Base-by-base conservation (phyloP, 2,113 vertebrate species). In the Anseranas semipalmata region DNA sequence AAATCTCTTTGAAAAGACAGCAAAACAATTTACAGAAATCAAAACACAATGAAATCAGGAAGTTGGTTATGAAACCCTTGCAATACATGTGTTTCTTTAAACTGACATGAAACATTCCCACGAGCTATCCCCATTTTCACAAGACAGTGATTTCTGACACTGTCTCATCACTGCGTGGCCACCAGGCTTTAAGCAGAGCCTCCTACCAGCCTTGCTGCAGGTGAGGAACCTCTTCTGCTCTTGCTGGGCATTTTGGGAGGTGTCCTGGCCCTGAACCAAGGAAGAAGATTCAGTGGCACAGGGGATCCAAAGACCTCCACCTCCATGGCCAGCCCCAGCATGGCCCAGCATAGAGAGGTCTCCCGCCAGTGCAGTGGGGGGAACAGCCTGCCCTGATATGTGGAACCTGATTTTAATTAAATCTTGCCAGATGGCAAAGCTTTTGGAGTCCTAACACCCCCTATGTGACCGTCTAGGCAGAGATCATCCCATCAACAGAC, bases 371-470 rank as follows among this genome's bases (percentile, higher is more conserved):
- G 5, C 33, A 10, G 18, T 24, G 50, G 35, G 63, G 41, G 21
- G 18, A 7, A 63, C 25, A 77, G 62, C n/a, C 74, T 12, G 59
- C 78, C 52, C 66, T 85, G 74, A 37, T 66, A 68, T 9, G 79
- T 24, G 46, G 24, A 53, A 85, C 20, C 13, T 68, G 59, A 30
- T 76, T 96, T 80, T 95, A 90, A 95, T 97, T 89, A 95, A 84
- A 67, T 67, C 59, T 9, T 66, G 60, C 60, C 95, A 86, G 87
- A 60, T 85, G 87, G 78, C 68, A 93, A 63, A 71, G 46, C 79
- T 84, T 56, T 56, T 71, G 63, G 68, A 67, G 48, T 65, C 59
- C 72, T 71, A 91, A 60, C 1, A 2, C 18, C 56, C 45, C 6
- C 24, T 60, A 25, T 15, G 72, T 70, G 58, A 76, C 12, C 1